Conservation (phyloP, 2,888 invertebrate species). For the Uropetala carovei region DNA sequence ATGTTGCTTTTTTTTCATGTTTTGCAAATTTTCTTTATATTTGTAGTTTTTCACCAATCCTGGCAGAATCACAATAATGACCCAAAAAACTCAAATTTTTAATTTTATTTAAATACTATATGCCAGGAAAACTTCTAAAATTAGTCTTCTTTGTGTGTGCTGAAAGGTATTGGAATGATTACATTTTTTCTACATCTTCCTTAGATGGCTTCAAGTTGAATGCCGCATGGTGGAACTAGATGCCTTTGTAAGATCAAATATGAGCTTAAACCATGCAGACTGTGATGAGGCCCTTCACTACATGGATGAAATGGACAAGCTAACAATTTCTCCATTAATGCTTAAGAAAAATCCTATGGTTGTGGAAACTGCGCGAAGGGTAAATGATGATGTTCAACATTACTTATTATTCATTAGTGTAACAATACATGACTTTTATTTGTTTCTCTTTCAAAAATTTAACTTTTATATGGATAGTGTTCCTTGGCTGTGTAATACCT, state of each 20-base stretch:
- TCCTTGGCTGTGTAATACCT: too few relatives aligned
- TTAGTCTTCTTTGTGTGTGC: too few relatives aligned
- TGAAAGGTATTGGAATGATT: not conserved
- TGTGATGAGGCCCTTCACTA: constrained; percentile 84
- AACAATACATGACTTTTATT: not conserved
- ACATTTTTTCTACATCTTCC: not conserved
- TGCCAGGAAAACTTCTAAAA: not conserved
- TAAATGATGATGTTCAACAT: constrained; percentile 69
- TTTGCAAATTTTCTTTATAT: too few relatives aligned
- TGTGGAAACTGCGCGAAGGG: constrained; percentile 85
- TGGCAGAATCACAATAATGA: not conserved
- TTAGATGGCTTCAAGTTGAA: constrained; percentile 81
- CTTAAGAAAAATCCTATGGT: constrained; percentile 86
- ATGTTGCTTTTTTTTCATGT: too few relatives aligned
- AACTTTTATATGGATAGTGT: not conserved
- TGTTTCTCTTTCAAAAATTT: not conserved
- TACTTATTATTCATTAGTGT: not conserved
- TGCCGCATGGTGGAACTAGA: constrained; percentile 82
- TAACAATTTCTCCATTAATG: constrained; percentile 84
- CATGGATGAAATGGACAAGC: constrained; percentile 80
- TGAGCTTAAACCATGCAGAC: constrained; percentile 83
- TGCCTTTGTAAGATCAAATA: constrained; percentile 81
- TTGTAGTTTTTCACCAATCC: not conserved
- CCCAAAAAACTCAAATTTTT: not conserved
- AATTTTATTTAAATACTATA: not conserved